Percentiles rank a stretch among this genome's conserved stretches.
phyloP scores from a whole-genome alignment of 2,888 invertebrate genomes.

The Aradus depressus region DNA sequence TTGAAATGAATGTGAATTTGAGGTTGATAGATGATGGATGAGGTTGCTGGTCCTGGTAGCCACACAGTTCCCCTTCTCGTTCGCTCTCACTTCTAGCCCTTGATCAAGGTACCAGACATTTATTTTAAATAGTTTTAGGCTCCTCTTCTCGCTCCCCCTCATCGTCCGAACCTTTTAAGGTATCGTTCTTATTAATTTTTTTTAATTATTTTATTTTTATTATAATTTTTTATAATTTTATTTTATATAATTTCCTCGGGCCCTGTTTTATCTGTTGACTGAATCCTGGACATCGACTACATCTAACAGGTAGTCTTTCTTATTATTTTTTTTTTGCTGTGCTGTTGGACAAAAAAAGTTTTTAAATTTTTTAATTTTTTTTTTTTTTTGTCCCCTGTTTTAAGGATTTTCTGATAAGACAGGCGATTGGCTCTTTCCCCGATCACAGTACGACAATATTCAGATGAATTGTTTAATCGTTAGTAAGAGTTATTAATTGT shows the following conservation, averaged over 20 bases:
- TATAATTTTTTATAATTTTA: neutral
- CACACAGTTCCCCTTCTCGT: too few species aligned
- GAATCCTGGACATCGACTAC: too few species aligned
- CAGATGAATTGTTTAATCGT: neutral
- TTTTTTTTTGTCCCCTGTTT: constrained; percentile 12
- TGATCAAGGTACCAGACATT: too few species aligned
- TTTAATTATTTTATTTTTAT: constrained; percentile 1
- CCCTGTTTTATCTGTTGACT: neutral
- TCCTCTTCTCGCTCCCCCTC: constrained; percentile 3
- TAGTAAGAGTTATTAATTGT: too few species aligned
- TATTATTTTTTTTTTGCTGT: neutral
- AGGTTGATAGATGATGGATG: too few species aligned
- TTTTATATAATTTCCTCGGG: neutral
- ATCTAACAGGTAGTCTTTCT: constrained; percentile 13
- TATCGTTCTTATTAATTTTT: constrained; percentile 6
- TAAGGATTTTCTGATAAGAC: too few species aligned
- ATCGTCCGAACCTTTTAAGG: constrained; percentile 1
- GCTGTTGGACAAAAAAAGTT: constrained; percentile 16
- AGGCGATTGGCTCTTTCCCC: constrained; percentile 10
- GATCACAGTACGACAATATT: constrained; percentile 14
- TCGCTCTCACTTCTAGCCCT: too few species aligned
- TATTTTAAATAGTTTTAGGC: constrained; percentile 13
- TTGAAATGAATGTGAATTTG: too few species aligned
- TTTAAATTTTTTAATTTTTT: too few species aligned
- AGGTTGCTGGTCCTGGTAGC: too few species aligned